Evolutionary conservation across 2,797 vertebrate genomes (phyloP), one percentile per base, ranked within the genome.

Genomic region (Microctenopoma lineatum): DNA sequence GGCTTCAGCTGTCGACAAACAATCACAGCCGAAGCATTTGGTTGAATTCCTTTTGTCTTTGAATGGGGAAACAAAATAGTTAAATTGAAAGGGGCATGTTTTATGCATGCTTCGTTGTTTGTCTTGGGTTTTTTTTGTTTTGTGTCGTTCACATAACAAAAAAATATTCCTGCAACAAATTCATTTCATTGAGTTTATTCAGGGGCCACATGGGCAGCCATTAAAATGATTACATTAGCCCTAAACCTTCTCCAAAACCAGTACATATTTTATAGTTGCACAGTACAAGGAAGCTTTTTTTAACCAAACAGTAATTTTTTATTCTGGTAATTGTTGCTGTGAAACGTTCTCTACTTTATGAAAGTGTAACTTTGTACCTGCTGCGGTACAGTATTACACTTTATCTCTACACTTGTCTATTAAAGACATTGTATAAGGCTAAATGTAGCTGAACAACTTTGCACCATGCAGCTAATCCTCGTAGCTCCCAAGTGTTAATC

Each of bases 1-100:
- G 73, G 85, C 81, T 90, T 92, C 93, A 94, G 93, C 93, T 94
- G 92, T 92, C 81, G 80, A 89, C 82, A 81, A 91, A 91, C 88
- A 91, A 90, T 90, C 90, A 65, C 81, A 77, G 83, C 75, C 74
- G 75, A 85, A 86, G 88, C 86, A 91, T 93, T 93, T 93, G 89
- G 88, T 91, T 85, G 85, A 83, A 81, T 87, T 89, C 87, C 85
- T 85, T 90, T 92, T 91, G 90, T 93, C 77, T 77, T 46, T 34
- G 74, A 53, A 3, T 63, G 63, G 65, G 64, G 83, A 91, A 85
- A 84, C 84, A 75, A 90, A 89, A 87, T 85, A 26, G 73, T 75
- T 72, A 45, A 73, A 81, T 89, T 81, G 81, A 87, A 84, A 81
- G 67, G 61, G 57, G 52, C 59, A 11, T 74, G 68, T 87, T 79